Conservation (phyloP, 2,113 vertebrate species). For the Origma solitaria region DNA sequence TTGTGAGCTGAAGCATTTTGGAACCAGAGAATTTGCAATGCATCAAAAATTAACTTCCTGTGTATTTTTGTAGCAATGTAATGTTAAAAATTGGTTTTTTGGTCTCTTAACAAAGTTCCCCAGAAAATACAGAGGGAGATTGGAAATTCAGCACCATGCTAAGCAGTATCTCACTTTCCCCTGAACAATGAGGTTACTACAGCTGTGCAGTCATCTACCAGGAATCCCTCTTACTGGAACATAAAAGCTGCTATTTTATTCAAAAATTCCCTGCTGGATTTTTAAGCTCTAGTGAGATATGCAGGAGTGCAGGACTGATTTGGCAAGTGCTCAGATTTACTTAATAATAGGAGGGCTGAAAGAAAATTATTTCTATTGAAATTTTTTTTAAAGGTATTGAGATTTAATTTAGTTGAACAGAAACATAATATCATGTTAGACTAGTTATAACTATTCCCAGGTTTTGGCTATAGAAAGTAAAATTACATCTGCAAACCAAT, state of each 20-base stretch:
- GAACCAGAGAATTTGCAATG: background rate
- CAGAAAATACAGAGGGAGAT: background rate
- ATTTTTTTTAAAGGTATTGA: background rate
- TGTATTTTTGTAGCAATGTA: background rate
- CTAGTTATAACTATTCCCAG: conserved; percentile 8
- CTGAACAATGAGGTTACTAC: background rate
- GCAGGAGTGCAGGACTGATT: background rate
- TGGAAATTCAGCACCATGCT: background rate
- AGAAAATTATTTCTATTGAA: background rate
- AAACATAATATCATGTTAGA: background rate
- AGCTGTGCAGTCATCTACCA: background rate
- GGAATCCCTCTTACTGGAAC: background rate
- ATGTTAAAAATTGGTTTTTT: background rate
- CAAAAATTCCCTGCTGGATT: background rate
- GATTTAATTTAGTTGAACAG: conserved; percentile 23
- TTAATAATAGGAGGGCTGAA: background rate
- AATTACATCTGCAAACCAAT: conserved; percentile 64
- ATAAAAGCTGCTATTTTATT: background rate
- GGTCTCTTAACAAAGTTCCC: background rate
- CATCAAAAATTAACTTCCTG: background rate
- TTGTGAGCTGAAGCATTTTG: background rate
- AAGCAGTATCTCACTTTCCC: background rate
- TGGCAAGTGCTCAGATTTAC: background rate
- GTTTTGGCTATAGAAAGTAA: background rate
- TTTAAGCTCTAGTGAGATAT: background rate